Percentiles rank a stretch among this genome's conserved stretches.
Conservation (phyloP, 2,888 invertebrate genomes). For the Caenorhabditis parvicauda region DNA sequence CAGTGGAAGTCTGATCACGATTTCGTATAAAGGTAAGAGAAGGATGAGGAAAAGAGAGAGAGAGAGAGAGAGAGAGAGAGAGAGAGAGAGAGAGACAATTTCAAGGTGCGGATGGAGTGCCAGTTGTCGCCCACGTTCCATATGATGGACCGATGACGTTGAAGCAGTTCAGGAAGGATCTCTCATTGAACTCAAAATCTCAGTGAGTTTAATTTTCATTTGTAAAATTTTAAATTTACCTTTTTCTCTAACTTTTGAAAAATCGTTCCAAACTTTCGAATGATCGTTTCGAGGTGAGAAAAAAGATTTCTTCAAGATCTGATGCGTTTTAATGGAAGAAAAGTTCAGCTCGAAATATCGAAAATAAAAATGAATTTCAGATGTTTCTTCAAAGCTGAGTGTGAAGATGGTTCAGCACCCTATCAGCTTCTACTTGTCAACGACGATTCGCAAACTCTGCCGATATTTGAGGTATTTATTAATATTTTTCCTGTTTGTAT, state of each 20-base stretch:
- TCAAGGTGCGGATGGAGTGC: constrained; percentile 42
- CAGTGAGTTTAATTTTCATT: constrained; percentile 32
- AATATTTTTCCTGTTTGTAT: not conserved
- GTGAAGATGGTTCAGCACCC: constrained; percentile 46
- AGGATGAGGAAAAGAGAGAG: no score
- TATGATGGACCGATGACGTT: constrained; percentile 36
- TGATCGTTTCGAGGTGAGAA: constrained; percentile 2
- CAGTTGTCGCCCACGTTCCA: constrained; percentile 51
- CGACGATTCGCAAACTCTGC: constrained; percentile 37
- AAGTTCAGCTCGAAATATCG: no score
- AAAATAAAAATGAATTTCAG: constrained; percentile 19
- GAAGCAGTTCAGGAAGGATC: constrained; percentile 44
- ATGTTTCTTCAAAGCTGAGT: constrained; percentile 47
- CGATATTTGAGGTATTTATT: constrained; percentile 33
- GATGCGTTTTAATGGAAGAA: no score
- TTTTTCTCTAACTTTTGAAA: no score
- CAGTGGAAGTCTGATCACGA: constrained; percentile 20
- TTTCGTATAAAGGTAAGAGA: constrained; percentile 21
- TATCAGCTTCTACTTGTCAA: constrained; percentile 40
- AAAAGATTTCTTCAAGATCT: constrained; percentile 4
- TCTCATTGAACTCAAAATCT: constrained; percentile 30
- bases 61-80: no score
- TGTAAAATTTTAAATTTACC: not conserved
- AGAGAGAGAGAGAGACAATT: not conserved
- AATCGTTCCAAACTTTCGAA: no score